A percentile compares a stretch with the other conserved stretches of the same genome.
Conservation (phyloP, 2,888 invertebrate genomes). For the Zaprionus bogoriensis region DNA sequence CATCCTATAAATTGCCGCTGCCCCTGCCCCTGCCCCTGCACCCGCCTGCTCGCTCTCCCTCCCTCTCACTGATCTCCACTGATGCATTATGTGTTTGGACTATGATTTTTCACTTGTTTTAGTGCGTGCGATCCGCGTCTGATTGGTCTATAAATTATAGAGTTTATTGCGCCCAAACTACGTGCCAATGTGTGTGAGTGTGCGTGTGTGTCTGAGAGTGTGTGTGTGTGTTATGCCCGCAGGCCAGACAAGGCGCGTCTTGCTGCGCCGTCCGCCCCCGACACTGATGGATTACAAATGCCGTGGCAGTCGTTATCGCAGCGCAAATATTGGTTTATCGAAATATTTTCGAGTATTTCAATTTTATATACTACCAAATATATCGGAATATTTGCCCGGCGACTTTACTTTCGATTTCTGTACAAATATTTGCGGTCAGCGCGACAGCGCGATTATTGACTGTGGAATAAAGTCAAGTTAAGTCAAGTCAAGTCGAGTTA, state of each 20-base stretch:
- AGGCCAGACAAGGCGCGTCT: background rate
- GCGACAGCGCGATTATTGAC: slow-evolving; percentile 34
- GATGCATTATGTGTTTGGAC: slow-evolving; percentile 78
- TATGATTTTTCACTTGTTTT: slow-evolving; percentile 76
- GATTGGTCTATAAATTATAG: slow-evolving; percentile 74
- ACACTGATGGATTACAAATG: slow-evolving; percentile 71
- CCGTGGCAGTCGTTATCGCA: slow-evolving; percentile 36
- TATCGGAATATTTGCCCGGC: slow-evolving; percentile 47
- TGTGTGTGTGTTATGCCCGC: too few relatives aligned
- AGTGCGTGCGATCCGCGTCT: slow-evolving; percentile 67
- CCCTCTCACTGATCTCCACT: slow-evolving; percentile 47
- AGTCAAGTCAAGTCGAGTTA: slow-evolving; percentile 13
- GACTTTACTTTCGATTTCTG: slow-evolving; percentile 63
- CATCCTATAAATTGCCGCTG: slow-evolving; percentile 74
- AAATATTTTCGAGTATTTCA: slow-evolving; percentile 27
- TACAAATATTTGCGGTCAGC: slow-evolving; percentile 70
- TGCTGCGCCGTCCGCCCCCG: slow-evolving; percentile 56
- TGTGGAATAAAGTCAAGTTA: slow-evolving; percentile 21
- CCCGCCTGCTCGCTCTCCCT: background rate
- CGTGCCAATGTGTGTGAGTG: too few relatives aligned
- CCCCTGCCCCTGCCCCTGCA: slow-evolving; percentile 10
- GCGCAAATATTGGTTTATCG: slow-evolving; percentile 62
- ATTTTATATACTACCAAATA: background rate
- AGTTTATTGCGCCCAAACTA: slow-evolving; percentile 62
- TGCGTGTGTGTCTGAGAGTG: too few relatives aligned